Conservation (phyloP, 1,140 invertebrate genomes). For the Drosophila seguyi region DNA sequence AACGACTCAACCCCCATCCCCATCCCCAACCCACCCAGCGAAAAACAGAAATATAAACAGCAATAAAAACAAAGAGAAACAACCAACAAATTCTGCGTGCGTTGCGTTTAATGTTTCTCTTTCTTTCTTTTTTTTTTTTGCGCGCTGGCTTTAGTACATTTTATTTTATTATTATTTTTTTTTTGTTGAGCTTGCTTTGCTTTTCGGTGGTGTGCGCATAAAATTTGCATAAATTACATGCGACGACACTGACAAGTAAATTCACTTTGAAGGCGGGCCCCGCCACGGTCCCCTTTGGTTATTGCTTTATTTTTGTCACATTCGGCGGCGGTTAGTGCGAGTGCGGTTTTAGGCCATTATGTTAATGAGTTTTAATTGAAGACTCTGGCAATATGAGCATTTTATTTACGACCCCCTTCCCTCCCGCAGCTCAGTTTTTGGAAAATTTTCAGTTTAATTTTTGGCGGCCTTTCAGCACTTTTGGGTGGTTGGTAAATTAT, state of each 20-base stretch:
- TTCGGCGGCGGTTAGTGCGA: slow-evolving; percentile 27
- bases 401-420: slow-evolving; percentile 37
- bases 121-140: slow-evolving; percentile 10
- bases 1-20: slow-evolving; percentile 10
- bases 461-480: slow-evolving; percentile 3
- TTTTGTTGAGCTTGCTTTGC: slow-evolving; percentile 24
- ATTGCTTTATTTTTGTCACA: slow-evolving; percentile 49
- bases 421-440: neutral
- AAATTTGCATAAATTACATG: slow-evolving; percentile 80
- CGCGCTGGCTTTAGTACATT: slow-evolving; percentile 47
- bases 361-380: slow-evolving; percentile 76
- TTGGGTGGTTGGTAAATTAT: slow-evolving; percentile 5
- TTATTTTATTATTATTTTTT: slow-evolving; percentile 28
- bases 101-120: slow-evolving; percentile 39
- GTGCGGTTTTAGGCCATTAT: slow-evolving; percentile 64
- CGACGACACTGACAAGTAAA: slow-evolving; percentile 53
- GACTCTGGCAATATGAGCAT: slow-evolving; percentile 46
- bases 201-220: slow-evolving; percentile 72
- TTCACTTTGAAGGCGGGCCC: slow-evolving; percentile 37
- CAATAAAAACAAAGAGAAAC: slow-evolving; percentile 11
- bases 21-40: neutral
- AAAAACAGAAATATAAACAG: slow-evolving; percentile 19
- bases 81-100: slow-evolving; percentile 37
- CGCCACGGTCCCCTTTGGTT: neutral
- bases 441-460: slow-evolving; percentile 25